A percentile compares a stretch with the other conserved stretches of the same genome.
phyloP scores from a whole-genome alignment of 1,140 invertebrate genomes.

The Zeugodacus cucurbitae region DNA sequence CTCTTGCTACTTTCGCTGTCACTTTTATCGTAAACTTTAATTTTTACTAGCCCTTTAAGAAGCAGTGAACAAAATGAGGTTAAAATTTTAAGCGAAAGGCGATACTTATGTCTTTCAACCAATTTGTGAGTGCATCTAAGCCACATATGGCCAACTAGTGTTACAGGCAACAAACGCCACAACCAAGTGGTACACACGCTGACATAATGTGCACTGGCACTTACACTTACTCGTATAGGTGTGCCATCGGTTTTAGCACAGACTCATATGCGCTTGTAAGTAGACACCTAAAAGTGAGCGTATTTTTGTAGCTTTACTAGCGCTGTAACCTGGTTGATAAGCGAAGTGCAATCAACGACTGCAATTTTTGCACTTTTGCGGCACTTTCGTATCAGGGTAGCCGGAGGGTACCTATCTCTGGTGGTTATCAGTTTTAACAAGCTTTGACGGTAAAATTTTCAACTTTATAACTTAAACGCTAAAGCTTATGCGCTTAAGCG shows the following conservation, averaged over 20 bases:
- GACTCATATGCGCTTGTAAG: not conserved
- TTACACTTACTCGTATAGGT: too few species aligned
- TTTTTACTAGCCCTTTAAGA: not conserved
- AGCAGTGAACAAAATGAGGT: not conserved
- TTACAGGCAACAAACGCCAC: not conserved
- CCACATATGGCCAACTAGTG: not conserved
- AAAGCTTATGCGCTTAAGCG: not conserved
- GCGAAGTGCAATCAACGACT: not conserved
- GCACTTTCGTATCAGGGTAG: not conserved
- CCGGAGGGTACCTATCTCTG: not conserved
- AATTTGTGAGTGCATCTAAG: not conserved
- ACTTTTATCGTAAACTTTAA: too few species aligned
- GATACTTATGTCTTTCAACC: not conserved
- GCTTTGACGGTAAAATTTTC: not conserved
- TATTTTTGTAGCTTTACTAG: not conserved
- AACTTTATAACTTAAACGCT: not conserved
- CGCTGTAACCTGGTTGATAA: not conserved
- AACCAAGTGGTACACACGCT: too few species aligned
- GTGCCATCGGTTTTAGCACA: not conserved
- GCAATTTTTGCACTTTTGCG: not conserved
- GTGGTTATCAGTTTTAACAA: not conserved
- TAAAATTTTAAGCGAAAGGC: not conserved
- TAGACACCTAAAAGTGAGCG: not conserved
- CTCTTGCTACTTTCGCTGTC: too few species aligned
- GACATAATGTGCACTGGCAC: too few species aligned